Evolutionary conservation across 2,113 vertebrate genomes (phyloP).

Genomic region (Natator depressus): DNA sequence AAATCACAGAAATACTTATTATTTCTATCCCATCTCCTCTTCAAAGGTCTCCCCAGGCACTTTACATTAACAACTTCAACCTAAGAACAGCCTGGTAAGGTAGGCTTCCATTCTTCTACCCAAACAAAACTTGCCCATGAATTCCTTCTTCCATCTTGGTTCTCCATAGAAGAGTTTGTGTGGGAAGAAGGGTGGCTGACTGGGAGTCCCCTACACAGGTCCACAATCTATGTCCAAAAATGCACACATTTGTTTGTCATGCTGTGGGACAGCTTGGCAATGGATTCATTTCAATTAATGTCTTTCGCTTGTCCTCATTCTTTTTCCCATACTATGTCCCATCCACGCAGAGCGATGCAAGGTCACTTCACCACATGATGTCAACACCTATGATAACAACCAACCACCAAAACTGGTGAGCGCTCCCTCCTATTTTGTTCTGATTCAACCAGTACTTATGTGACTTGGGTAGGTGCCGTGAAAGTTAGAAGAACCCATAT

Average conservation of each 20-base stretch:
- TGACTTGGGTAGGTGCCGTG: not conserved
- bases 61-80: not conserved
- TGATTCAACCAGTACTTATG: not conserved
- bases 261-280: not conserved
- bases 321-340: not conserved
- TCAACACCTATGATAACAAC: not conserved
- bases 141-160: not conserved
- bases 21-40: not conserved
- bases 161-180: not conserved
- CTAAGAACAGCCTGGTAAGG: rapidly evolving
- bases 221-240: no score
- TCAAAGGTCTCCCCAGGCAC: rapidly evolving
- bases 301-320: not conserved
- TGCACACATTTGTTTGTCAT: not conserved
- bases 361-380: not conserved
- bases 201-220: no score
- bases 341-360: not conserved
- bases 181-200: not conserved
- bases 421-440: not conserved
- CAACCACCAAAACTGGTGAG: not conserved
- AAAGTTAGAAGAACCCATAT: not conserved
- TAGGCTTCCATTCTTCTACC: not conserved
- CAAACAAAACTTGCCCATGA: rapidly evolving
- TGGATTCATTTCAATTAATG: not conserved
- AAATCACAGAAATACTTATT: not conserved